These are phyloP conservation scores for Melangyna quadrimaculata DNA, from an alignment of 2,888 invertebrate genomes.

Conservation along the genomic window DNA sequence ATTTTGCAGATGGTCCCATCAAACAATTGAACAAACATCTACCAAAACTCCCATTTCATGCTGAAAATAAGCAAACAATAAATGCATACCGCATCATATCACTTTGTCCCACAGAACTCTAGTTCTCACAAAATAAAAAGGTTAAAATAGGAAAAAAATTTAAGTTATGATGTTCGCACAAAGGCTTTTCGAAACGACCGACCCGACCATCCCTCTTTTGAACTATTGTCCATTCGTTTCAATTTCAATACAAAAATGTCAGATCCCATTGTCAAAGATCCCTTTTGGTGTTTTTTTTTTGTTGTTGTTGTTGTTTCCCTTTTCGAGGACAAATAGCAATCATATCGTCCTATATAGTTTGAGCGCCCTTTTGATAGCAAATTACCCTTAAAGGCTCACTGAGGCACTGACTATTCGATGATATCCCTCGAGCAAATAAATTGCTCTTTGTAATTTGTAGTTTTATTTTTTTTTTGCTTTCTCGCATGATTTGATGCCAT, in stretches of 20 bases:
- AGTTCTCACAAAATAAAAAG: not conserved
- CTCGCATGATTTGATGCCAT: conserved; percentile 65
- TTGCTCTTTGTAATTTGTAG: conserved; percentile 54
- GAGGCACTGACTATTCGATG: conserved; percentile 18
- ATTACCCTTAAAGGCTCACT: conserved; percentile 36
- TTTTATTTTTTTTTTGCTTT: conserved; percentile 12
- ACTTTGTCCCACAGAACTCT: conserved; percentile 43
- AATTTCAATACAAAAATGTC: conserved; percentile 57
- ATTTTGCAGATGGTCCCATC: conserved; percentile 44
- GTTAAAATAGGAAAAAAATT: conserved; percentile 44
- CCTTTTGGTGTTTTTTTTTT: not conserved
- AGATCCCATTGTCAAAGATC: conserved; percentile 61
- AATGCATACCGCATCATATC: conserved; percentile 12
- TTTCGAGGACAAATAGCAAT: conserved; percentile 31
- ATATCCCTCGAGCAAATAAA: conserved; percentile 52
- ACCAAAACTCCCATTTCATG: conserved; percentile 43
- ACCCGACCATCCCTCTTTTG: conserved; percentile 53
- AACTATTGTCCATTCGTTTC: conserved; percentile 54
- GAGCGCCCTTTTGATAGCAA: conserved; percentile 48
- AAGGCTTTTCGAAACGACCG: conserved; percentile 28
- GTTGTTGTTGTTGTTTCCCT: not conserved
- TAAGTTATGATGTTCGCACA: conserved; percentile 56
- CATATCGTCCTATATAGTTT: conserved; percentile 14
- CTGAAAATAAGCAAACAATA: not conserved
- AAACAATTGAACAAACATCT: conserved; percentile 56